Evolutionary conservation across 2,888 invertebrate genomes (phyloP).

Genomic region (Labia minor): DNA sequence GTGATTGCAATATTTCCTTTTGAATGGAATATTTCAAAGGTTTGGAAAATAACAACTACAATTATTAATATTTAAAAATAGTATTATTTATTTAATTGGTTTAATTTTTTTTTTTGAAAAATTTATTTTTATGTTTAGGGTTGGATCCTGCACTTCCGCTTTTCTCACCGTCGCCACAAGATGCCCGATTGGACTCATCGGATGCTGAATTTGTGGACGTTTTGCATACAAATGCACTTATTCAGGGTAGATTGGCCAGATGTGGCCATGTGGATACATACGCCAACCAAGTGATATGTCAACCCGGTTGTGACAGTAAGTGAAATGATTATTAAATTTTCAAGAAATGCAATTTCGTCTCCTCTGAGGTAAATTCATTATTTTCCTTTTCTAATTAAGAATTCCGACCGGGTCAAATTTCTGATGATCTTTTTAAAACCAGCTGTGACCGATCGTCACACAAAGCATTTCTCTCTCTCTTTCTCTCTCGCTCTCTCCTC

Average conservation of each 20-base stretch:
- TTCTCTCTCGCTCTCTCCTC: too few species aligned
- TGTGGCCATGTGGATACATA: constrained; percentile 48
- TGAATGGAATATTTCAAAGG: too few species aligned
- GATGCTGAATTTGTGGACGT: constrained; percentile 54
- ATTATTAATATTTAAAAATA: too few species aligned
- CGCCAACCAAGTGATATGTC: constrained; percentile 45
- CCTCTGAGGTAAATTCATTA: not conserved
- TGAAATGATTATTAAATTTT: not conserved
- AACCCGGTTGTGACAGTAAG: constrained; percentile 44
- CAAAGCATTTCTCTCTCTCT: too few species aligned
- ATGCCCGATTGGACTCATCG: constrained; percentile 41
- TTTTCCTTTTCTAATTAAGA: not conserved
- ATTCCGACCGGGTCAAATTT: not conserved
- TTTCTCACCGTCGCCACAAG: constrained; percentile 41
- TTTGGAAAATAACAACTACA: too few species aligned
- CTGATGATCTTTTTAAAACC: not conserved
- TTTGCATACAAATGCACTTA: constrained; percentile 50
- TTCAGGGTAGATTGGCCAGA: constrained; percentile 44
- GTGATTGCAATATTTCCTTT: too few species aligned
- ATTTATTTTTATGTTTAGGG: constrained; percentile 2
- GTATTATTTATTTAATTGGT: too few species aligned
- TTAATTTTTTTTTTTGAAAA: too few species aligned
- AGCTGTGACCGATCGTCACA: too few species aligned
- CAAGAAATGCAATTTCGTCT: too few species aligned
- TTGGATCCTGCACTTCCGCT: constrained; percentile 55